Evolutionary conservation across 2,113 vertebrate species (phyloP), one percentile per base, ranked within the genome.

Genomic region (Syrrhaptes paradoxus): DNA sequence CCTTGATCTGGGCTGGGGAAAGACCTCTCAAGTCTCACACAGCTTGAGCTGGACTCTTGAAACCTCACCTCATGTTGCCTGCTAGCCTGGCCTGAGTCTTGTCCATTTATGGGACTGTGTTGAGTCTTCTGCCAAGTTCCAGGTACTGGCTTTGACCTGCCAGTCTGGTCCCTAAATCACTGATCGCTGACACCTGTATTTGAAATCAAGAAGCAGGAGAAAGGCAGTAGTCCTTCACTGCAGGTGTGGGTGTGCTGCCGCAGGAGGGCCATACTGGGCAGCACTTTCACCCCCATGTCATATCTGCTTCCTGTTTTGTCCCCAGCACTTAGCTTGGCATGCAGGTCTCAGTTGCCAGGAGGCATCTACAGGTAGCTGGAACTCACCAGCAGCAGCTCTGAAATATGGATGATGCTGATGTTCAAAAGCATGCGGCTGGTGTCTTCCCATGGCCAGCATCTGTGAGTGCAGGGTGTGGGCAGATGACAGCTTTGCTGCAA

Each of bases 181-280:
- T 5, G 20, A 7, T 36, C 1, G 0, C 31, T 29, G 34, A 13
- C 5, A 41, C 9, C 38, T 31, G 7, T 6, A 12, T 63, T 66
- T 45, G 36, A 61, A 24, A 49, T 2, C 17, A 66, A 71, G 34
- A 32, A 46, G 46, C 9, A 20, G 17, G n/a, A 66, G 67, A 36
- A 84, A 15, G 28, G 34, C 34, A 2, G 0, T 8, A 31, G 38
- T 29, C 29, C 32, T 17, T 19, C 17, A 2, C 24, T 45, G 62
- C 7, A 22, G 25, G 6, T 25, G 31, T 2, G 4, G 19, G 13
- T 28, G 5, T 12, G 32, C 48, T 26, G 36, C 46, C 31, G 28
- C 5, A 0, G 5, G 34, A 11, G 28, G 24, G 31, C 36, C 8
- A 1, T 6, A 1, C 6, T 10, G 28, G 21, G 71, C 11, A 72